phyloP scores from a whole-genome alignment of 2,797 vertebrate species.

The Glyptemys insculpta region DNA sequence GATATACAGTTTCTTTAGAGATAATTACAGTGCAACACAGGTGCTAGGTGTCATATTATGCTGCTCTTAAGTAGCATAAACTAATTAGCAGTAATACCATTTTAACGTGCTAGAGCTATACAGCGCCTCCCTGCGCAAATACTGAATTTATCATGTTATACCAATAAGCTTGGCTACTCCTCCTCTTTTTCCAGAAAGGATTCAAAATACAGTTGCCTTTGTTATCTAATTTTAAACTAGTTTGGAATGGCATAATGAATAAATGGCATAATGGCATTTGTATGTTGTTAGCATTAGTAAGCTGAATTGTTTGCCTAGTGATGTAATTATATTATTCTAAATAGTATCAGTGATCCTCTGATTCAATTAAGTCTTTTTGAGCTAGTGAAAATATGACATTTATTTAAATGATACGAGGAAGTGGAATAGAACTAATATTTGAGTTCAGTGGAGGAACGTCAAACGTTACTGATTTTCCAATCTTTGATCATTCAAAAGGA shows the following conservation, averaged over 20 bases:
- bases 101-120: constrained; percentile 5
- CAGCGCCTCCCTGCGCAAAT: constrained; percentile 66
- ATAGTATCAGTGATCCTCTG: accelerated
- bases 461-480: not conserved
- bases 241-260: not conserved
- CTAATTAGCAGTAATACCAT: constrained; percentile 62
- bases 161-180: constrained; percentile 3
- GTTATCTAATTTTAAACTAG: not conserved
- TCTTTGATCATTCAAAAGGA: not conserved
- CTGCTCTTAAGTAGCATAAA: constrained; percentile 26
- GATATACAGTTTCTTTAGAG: not conserved
- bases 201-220: not conserved
- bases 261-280: not conserved
- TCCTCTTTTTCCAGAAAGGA: not conserved
- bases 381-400: not conserved
- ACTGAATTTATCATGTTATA: not conserved
- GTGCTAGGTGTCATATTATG: constrained; percentile 53
- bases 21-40: constrained; percentile 56
- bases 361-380: not conserved
- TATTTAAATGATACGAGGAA: not conserved
- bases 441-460: not conserved
- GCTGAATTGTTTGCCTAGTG: not conserved
- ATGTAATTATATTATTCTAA: not conserved
- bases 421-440: accelerated
- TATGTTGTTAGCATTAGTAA: not conserved